Percentiles rank a stretch among this genome's conserved stretches.
Evolutionary conservation across 2,888 invertebrate genomes (phyloP).

Genomic region (Tiliacea citrago): DNA sequence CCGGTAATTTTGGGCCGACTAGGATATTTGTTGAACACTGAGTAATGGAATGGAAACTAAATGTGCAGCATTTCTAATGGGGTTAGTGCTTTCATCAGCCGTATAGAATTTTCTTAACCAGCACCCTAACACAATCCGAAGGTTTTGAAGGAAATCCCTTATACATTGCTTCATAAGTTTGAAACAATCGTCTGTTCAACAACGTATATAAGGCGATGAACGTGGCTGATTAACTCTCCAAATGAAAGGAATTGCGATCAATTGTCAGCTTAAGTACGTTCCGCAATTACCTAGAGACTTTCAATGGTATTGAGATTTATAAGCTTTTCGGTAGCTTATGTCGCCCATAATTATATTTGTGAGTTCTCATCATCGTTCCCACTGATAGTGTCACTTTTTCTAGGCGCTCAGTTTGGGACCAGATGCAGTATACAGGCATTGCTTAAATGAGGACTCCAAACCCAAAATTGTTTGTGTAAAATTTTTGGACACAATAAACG

Average conservation of each 20-base stretch:
- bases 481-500: too few species aligned
- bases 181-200: background rate
- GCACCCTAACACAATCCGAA: background rate
- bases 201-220: background rate
- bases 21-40: slow-evolving; percentile 33
- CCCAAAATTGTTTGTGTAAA: too few species aligned
- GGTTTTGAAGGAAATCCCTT: background rate
- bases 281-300: background rate
- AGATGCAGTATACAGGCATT: too few species aligned
- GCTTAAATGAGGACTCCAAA: too few species aligned
- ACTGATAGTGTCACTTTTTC: background rate
- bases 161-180: background rate
- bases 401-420: too few species aligned
- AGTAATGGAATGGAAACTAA: slow-evolving; percentile 29
- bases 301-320: background rate
- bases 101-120: background rate
- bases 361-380: background rate
- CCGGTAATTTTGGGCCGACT: slow-evolving; percentile 38
- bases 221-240: too few species aligned
- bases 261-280: background rate
- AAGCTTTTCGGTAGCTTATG: background rate
- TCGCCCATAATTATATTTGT: background rate
- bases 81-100: slow-evolving; percentile 14
- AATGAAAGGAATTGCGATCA: background rate
- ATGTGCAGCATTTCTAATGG: slow-evolving; percentile 23